A percentile compares a stretch with the other conserved stretches of the same genome.
phyloP scores from a whole-genome alignment of 1,140 invertebrate genomes.

The Babylonia areolata region DNA sequence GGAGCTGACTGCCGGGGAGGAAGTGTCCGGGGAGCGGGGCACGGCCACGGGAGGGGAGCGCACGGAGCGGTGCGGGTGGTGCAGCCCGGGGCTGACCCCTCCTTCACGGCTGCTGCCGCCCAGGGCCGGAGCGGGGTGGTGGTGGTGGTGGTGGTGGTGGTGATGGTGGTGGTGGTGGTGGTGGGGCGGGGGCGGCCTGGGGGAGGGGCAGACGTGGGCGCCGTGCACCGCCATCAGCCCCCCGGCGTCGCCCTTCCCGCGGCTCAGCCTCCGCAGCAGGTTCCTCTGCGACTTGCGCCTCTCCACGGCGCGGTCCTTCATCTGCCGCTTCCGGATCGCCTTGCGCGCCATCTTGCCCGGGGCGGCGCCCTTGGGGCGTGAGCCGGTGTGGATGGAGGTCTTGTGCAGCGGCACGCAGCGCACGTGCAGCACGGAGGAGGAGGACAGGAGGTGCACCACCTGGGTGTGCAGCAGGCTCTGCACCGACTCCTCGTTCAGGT shows the following conservation, averaged over 20 bases:
- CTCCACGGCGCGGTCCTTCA: slow-evolving; percentile 81
- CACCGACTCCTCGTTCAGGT: slow-evolving; percentile 95
- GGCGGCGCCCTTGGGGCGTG: slow-evolving; percentile 84
- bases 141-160: slow-evolving; percentile 75
- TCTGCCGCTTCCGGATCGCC: slow-evolving; percentile 74
- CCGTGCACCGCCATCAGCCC: slow-evolving; percentile 79
- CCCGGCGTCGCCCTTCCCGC: slow-evolving; percentile 86
- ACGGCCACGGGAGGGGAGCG: slow-evolving; percentile 79
- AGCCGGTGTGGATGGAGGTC: slow-evolving; percentile 91
- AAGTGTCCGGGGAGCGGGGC: slow-evolving; percentile 76
- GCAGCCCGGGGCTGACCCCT: slow-evolving; percentile 56
- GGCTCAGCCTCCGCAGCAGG: slow-evolving; percentile 91
- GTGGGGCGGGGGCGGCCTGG: slow-evolving; percentile 69
- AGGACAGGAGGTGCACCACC: slow-evolving; percentile 88
- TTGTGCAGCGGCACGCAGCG: slow-evolving; percentile 94
- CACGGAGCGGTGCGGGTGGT: slow-evolving; percentile 65
- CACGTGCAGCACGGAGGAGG: slow-evolving; percentile 92
- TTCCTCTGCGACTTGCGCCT: slow-evolving; percentile 84
- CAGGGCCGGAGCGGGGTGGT: slow-evolving; percentile 48
- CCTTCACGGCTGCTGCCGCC: slow-evolving; percentile 22
- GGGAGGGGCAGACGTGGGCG: slow-evolving; percentile 26
- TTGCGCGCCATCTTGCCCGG: slow-evolving; percentile 83
- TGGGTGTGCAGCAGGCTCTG: slow-evolving; percentile 96
- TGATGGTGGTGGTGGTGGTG: too few species aligned
- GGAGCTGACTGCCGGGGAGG: slow-evolving; percentile 77